phyloP scores from a whole-genome alignment of 2,888 invertebrate genomes.

The Athalia cordata region DNA sequence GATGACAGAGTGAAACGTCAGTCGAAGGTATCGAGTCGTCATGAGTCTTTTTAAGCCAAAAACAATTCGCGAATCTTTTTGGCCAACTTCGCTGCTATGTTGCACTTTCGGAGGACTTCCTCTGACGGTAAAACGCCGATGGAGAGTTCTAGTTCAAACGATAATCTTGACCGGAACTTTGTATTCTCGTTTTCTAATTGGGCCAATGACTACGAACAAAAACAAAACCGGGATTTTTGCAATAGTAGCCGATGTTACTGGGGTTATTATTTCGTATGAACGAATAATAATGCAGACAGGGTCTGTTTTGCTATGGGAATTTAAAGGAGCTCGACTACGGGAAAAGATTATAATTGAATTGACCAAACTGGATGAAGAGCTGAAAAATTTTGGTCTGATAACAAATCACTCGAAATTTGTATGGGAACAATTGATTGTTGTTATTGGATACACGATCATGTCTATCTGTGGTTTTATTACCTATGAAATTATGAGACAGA shows the following conservation, averaged over 20 bases:
- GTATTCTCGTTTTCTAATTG: neutral
- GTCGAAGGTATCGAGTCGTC: neutral
- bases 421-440: conserved; percentile 11
- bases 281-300: neutral
- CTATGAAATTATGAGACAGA: neutral
- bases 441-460: neutral
- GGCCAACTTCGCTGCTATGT: neutral
- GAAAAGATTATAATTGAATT: conserved; percentile 4
- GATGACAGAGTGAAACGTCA: neutral
- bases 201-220: neutral
- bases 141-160: conserved; percentile 9
- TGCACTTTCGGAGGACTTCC: neutral
- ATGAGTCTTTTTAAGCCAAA: conserved; percentile 12
- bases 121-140: neutral
- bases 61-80: conserved; percentile 15
- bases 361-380: conserved; percentile 13
- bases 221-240: no score
- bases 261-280: no score
- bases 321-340: neutral
- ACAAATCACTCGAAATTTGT: neutral
- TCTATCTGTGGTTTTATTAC: neutral
- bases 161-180: neutral
- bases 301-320: conserved; percentile 17
- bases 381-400: conserved; percentile 3
- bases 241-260: no score